phyloP scores from a whole-genome alignment of 1,140 invertebrate genomes.

The Zaprionus camerounensis region DNA sequence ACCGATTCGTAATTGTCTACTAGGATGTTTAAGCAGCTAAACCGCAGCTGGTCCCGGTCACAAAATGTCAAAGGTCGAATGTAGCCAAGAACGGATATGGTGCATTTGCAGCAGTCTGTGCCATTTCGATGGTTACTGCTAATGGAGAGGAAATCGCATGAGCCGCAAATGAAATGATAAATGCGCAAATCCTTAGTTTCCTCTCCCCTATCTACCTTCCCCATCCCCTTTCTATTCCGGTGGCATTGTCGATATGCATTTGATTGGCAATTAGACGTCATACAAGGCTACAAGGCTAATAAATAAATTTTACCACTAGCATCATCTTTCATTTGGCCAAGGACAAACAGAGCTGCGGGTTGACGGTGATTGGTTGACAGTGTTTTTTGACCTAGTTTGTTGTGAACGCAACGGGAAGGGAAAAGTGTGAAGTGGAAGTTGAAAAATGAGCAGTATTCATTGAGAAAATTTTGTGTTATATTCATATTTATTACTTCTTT shows the following conservation, averaged over 20 bases:
- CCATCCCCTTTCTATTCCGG: not conserved
- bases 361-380: not conserved
- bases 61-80: constrained; percentile 22
- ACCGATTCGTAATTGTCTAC: constrained; percentile 63
- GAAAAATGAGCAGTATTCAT: not conserved
- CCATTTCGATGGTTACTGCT: constrained; percentile 4
- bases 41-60: not conserved
- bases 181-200: not conserved
- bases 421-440: not conserved
- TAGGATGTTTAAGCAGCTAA: constrained; percentile 31
- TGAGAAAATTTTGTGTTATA: not conserved
- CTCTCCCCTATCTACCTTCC: not conserved
- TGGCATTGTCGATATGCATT: constrained; percentile 22
- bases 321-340: constrained; percentile 4
- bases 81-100: constrained; percentile 5
- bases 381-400: constrained; percentile 35
- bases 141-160: constrained; percentile 30
- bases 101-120: not conserved
- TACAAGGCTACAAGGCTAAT: constrained; percentile 19
- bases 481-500: not conserved
- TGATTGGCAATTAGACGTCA: constrained; percentile 29
- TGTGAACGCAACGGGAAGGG: not conserved
- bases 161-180: constrained; percentile 28
- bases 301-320: constrained; percentile 12
- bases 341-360: not conserved